phyloP scores from a whole-genome alignment of 2,113 vertebrate species.

The Pedionomus torquatus region DNA sequence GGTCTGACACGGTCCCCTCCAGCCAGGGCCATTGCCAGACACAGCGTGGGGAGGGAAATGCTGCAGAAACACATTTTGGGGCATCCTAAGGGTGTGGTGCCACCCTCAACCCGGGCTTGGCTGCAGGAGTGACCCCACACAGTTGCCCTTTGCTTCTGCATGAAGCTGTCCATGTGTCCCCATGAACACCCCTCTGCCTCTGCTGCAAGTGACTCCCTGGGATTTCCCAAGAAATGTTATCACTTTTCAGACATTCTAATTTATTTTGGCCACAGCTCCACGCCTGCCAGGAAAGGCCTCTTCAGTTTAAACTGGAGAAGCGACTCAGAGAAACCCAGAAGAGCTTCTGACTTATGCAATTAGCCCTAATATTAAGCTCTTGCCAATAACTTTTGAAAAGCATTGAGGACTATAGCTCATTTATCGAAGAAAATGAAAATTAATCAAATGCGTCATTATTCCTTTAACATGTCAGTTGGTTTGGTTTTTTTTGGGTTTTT shows the following conservation, averaged over 20 bases:
- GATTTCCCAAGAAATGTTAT: background rate
- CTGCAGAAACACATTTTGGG: fast-evolving
- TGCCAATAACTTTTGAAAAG: background rate
- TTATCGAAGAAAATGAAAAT: background rate
- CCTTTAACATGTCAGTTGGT: too few relatives aligned
- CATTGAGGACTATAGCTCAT: background rate
- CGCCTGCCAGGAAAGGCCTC: background rate
- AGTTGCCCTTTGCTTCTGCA: background rate
- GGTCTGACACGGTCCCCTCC: background rate
- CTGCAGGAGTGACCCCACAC: background rate
- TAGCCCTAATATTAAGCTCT: background rate
- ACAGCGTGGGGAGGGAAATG: fast-evolving
- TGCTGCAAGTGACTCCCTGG: background rate
- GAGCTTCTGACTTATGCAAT: background rate
- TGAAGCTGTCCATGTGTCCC: background rate
- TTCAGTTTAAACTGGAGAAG: background rate
- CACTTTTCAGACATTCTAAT: background rate
- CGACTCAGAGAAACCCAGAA: background rate
- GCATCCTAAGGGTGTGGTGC: background rate
- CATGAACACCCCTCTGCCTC: background rate
- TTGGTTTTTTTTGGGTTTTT: background rate
- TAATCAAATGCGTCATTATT: background rate
- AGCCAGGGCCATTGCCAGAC: background rate
- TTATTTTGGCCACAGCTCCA: fast-evolving
- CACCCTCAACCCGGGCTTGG: background rate